phyloP scores from a whole-genome alignment of 2,888 invertebrate genomes.

The Pyrocoelia pectoralis region DNA sequence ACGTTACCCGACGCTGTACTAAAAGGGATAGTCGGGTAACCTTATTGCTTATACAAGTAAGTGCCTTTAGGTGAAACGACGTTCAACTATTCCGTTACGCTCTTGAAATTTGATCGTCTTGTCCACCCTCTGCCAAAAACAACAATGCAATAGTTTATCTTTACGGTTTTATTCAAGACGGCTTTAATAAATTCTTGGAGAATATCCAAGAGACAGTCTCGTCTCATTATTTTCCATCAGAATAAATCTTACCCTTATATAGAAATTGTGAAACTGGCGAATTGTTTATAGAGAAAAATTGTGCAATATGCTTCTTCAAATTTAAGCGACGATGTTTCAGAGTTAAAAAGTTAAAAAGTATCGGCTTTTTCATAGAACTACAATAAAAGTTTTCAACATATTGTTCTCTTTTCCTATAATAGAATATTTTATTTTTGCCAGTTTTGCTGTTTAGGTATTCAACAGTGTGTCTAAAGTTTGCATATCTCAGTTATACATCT shows the following conservation, averaged over 20 bases:
- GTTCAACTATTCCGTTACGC: neutral
- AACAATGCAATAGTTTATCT: neutral
- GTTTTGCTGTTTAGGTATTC: slow-evolving; percentile 28
- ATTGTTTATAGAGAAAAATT: neutral
- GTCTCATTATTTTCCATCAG: neutral
- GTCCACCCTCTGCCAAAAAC: neutral
- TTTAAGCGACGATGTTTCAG: neutral
- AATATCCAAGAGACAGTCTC: neutral
- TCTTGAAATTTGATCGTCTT: neutral
- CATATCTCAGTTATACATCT: slow-evolving; percentile 32
- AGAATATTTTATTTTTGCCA: slow-evolving; percentile 28
- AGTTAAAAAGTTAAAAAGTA: neutral
- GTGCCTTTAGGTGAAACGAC: neutral
- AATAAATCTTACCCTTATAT: too few species aligned
- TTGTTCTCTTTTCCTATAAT: slow-evolving; percentile 17
- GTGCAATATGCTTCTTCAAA: neutral
- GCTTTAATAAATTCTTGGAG: neutral
- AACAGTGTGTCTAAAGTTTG: slow-evolving; percentile 20
- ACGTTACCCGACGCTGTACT: neutral
- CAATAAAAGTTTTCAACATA: neutral
- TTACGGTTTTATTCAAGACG: neutral
- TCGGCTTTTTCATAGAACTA: neutral
- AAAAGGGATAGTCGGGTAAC: neutral
- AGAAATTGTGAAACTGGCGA: neutral
- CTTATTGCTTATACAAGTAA: neutral